phyloP scores from a whole-genome alignment of 2,888 invertebrate genomes.

The Actias luna region DNA sequence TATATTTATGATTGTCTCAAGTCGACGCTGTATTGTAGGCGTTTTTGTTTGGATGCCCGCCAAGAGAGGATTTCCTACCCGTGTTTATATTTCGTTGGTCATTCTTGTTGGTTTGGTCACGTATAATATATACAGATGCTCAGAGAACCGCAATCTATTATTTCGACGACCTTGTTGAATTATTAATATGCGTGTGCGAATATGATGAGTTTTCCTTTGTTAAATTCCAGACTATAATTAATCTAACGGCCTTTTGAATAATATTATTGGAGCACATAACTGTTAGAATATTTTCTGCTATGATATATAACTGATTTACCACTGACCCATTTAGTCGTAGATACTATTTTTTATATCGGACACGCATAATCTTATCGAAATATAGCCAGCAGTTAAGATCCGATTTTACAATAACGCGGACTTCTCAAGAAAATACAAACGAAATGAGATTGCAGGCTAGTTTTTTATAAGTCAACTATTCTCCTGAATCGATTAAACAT shows the following conservation, averaged over 20 bases:
- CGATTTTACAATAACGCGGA: too few relatives aligned
- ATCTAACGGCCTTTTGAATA: neutral
- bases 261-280: neutral
- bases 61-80: conserved; percentile 10
- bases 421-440: too few relatives aligned
- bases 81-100: conserved; percentile 18
- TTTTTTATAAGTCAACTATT: too few relatives aligned
- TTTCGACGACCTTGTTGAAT: conserved; percentile 10
- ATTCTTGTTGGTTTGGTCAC: conserved; percentile 12
- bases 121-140: conserved; percentile 17
- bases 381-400: too few relatives aligned
- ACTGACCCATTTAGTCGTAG: too few relatives aligned
- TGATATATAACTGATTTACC: neutral
- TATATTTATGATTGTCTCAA: neutral
- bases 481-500: too few relatives aligned
- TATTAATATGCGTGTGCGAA: neutral
- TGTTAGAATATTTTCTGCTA: neutral
- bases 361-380: too few relatives aligned
- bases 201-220: neutral
- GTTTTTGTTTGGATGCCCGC: conserved; percentile 16
- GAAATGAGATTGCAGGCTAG: too few relatives aligned
- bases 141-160: conserved; percentile 9
- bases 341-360: too few relatives aligned
- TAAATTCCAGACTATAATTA: neutral
- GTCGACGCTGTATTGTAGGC: neutral